phyloP scores from a whole-genome alignment of 1,140 invertebrate species.

The Aphelenchoides besseyi region DNA sequence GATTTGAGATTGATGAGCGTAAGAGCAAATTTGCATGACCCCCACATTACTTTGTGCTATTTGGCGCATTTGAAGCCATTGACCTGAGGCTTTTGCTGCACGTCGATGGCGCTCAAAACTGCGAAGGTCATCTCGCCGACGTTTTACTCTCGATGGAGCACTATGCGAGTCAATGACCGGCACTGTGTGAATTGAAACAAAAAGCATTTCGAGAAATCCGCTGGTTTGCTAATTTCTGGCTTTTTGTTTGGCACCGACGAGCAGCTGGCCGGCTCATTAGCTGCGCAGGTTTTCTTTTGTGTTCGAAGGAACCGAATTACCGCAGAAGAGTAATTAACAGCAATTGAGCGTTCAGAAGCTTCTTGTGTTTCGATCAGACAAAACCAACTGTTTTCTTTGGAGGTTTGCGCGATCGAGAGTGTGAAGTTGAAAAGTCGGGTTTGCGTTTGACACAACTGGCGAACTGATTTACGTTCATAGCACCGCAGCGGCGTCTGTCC shows the following conservation, averaged over 20 bases:
- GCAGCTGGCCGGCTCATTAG: not conserved
- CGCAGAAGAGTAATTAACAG: not conserved
- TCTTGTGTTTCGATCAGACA: not conserved
- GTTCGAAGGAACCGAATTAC: not conserved
- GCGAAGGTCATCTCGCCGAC: too few species aligned
- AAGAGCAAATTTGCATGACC: not conserved
- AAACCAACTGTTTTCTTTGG: not conserved
- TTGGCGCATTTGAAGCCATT: not conserved
- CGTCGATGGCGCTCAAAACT: too few species aligned
- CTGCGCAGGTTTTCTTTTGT: not conserved
- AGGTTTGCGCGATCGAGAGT: not conserved
- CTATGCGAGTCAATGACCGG: too few species aligned
- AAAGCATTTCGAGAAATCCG: too few species aligned
- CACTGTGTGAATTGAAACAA: too few species aligned
- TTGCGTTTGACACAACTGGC: too few species aligned
- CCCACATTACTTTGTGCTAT: not conserved
- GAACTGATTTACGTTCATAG: not conserved
- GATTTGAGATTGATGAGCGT: not conserved
- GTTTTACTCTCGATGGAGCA: too few species aligned
- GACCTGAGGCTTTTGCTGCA: not conserved
- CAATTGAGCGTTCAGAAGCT: not conserved
- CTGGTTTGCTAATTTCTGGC: too few species aligned
- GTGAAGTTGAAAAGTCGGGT: not conserved
- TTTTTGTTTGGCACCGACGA: not conserved
- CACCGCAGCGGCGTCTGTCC: not conserved